Evolutionary conservation across 1,140 invertebrate genomes (phyloP), one percentile per base, ranked within the genome.

Genomic region (Nomia melanderi): DNA sequence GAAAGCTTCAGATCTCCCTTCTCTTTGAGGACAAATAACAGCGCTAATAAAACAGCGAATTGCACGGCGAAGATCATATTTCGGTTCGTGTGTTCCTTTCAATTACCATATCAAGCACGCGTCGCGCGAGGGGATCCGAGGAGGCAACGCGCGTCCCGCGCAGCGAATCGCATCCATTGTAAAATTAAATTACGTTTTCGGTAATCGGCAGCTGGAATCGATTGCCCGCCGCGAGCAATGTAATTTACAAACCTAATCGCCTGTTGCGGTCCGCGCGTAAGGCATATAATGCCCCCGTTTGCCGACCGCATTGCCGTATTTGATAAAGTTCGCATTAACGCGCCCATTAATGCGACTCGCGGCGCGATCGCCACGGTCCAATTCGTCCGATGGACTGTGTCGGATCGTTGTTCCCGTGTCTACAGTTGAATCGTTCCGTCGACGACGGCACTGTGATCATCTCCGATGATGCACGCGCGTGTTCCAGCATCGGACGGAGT

Each of bases 161-260:
- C 25, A 44, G 56, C 59, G 54, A 83, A 83, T 83, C 80, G 70
- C 70, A 60, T 36, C 64, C n/a, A 62, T 79, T 71, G 81, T 80
- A 69, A 72, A 83, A 84, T 83, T 72, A 72, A 77, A 83, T 84
- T 77, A 73, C 77, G 54, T 79, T 83, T 83, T 76, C 71, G 77
- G 62, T 83, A 82, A 83, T 83, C 82, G 82, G 60, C 77, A 66
- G 59, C 59, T 65, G 59, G 65, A 50, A 83, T 82, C 81, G 82
- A 83, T 83, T 62, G 66, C 44, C 57, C 20, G 39, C 39, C n/a
- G 11, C 65, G 31, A 36, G 41, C 39, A 54, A 50, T 77, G 78
- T 63, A 77, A 84, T 84, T 84, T 83, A 82, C 81, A 84, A 84
- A 83, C 67, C 78, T 84, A 83, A 84, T 84, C 81, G 82, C 62